phyloP scores from a whole-genome alignment of 2,113 vertebrate species.

The Conger conger region DNA sequence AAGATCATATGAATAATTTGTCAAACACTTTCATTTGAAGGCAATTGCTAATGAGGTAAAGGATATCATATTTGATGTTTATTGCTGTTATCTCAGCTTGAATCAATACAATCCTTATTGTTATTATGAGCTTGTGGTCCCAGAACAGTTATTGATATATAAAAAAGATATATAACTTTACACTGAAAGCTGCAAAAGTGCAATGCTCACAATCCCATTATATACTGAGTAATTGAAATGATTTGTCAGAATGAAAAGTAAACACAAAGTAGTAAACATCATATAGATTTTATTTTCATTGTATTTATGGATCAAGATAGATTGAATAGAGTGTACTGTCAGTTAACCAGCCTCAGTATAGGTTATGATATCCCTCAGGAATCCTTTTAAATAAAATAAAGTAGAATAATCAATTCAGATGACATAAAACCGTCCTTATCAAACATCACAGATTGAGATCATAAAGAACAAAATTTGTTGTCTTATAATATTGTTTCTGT shows the following conservation, averaged over 20 bases:
- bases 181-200: neutral
- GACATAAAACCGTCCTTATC: constrained; percentile 66
- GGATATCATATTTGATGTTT: neutral
- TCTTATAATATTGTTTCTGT: constrained; percentile 43
- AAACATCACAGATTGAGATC: constrained; percentile 59
- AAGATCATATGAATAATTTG: neutral
- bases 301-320: constrained; percentile 56
- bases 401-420: constrained; percentile 58
- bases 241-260: neutral
- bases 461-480: constrained; percentile 62
- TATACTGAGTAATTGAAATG: neutral
- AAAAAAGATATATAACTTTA: neutral
- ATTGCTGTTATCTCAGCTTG: neutral
- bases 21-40: neutral
- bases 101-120: constrained; percentile 19
- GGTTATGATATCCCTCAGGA: constrained; percentile 56
- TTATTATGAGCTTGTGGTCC: neutral
- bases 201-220: neutral
- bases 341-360: constrained; percentile 61
- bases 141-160: neutral
- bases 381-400: constrained; percentile 60
- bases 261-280: neutral
- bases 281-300: constrained; percentile 53
- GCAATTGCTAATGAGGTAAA: neutral
- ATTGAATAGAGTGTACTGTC: constrained; percentile 51